Evolutionary conservation across 2,113 vertebrate genomes (phyloP), one percentile per base, ranked within the genome.

Genomic region (Tachysurus fulvidraco): DNA sequence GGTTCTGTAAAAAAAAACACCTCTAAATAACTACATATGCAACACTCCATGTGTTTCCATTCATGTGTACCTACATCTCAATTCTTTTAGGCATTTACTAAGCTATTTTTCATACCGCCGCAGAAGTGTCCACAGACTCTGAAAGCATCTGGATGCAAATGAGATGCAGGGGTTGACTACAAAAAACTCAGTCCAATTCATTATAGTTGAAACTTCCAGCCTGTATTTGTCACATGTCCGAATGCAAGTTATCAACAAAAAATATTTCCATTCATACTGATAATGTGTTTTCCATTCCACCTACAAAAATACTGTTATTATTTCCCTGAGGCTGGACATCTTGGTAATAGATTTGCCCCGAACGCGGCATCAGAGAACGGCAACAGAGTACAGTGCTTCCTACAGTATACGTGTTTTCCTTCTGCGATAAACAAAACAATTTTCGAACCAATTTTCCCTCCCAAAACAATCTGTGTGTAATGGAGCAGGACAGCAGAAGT

Each of bases 361-460:
- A 88, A 84, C 57, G 41, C 19, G 83, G 76, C 23, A 78, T 83
- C 59, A 25, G n/a, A 90, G 89, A 69, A 84, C 25, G 79, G 78
- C 84, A 67, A 9, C 81, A 1, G 44, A 44, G 79, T 80, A 79
- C 89, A 64, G 81, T 57, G 64, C 65, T 83, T 65, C 87, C 65
- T 81, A 86, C 80, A 64, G 86, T 84, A 86, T 71, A 73, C 60
- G 11, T 88, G 81, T 86, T 86, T 85, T 88, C 83, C 85, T 82
- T 89, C 83, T 69, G 81, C 84, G 76, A 85, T 88, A 91, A 91
- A 89, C 88, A 90, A 90, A 89, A 86, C 90, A 91, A 91, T 89
- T 91, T 91, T 89, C 90, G 59, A 90, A 90, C 89, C 87, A 90
- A 90, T 90, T 88, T 88, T 73, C 81, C 81, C 78, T 82, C 90